These are phyloP conservation scores for Margaritifera margaritifera DNA, from an alignment of 2,888 invertebrate species.

Conservation along the genomic window DNA sequence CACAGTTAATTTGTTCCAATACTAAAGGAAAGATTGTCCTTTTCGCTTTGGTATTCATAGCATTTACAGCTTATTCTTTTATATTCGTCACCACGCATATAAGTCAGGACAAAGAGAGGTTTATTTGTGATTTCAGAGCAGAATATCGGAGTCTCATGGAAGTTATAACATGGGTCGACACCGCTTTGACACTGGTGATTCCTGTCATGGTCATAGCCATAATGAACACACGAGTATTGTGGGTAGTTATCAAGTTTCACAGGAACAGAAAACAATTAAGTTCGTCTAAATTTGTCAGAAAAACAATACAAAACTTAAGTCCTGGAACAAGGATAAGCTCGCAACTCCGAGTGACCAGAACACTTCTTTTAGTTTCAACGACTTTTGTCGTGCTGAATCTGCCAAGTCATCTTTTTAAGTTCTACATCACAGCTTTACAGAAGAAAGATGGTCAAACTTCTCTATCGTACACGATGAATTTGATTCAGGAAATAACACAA, in stretches of 20 bases:
- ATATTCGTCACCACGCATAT: constrained; percentile 52
- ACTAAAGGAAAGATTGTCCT: constrained; percentile 48
- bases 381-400: constrained; percentile 59
- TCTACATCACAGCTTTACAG: constrained; percentile 21
- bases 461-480: constrained; percentile 3
- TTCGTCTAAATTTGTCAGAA: constrained; percentile 13
- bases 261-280: constrained; percentile 20
- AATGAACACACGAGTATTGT: constrained; percentile 44
- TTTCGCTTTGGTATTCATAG: constrained; percentile 25
- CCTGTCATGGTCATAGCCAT: constrained; percentile 47
- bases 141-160: constrained; percentile 32
- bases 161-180: constrained; percentile 52
- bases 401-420: constrained; percentile 58
- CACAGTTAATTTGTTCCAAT: constrained; percentile 45
- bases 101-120: constrained; percentile 4
- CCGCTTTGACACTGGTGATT: constrained; percentile 51
- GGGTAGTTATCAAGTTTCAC: constrained; percentile 28
- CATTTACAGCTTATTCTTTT: constrained; percentile 45
- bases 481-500: constrained; percentile 43
- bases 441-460: too few species aligned
- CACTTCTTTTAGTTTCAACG: constrained; percentile 56
- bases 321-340: constrained; percentile 23
- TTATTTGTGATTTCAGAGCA: constrained; percentile 26
- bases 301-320: constrained; percentile 1
- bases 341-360: constrained; percentile 51